These are phyloP conservation scores for Gerris lacustris DNA, from an alignment of 2,888 invertebrate genomes.

Conservation along the genomic window DNA sequence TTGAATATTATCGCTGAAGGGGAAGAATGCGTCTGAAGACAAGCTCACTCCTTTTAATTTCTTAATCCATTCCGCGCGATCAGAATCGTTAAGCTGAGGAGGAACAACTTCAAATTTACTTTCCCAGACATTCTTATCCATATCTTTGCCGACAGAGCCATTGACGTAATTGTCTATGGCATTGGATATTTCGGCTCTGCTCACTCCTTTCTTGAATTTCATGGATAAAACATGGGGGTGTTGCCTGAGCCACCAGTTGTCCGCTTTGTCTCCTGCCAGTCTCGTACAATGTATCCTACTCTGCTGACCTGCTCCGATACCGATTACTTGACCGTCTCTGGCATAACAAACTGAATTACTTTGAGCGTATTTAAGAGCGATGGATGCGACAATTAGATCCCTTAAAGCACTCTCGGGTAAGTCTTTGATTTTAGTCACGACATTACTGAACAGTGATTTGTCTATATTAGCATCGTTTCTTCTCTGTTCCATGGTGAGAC, in stretches of 20 bases:
- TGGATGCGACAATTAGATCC: constrained; percentile 89
- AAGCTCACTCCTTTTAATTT: constrained; percentile 67
- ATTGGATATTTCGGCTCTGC: constrained; percentile 86
- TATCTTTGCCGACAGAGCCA: constrained; percentile 81
- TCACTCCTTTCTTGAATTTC: constrained; percentile 73
- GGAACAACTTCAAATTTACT: constrained; percentile 63
- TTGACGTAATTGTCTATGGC: constrained; percentile 90
- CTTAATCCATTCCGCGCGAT: constrained; percentile 55
- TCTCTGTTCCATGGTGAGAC: constrained; percentile 72
- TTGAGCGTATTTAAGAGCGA: constrained; percentile 93
- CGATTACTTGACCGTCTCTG: constrained; percentile 81
- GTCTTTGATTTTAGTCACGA: constrained; percentile 58
- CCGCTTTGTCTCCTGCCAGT: constrained; percentile 91
- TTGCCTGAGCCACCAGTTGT: constrained; percentile 94
- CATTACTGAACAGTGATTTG: constrained; percentile 59
- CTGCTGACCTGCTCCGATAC: constrained; percentile 98
- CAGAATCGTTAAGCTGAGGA: constrained; percentile 51
- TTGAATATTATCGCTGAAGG: constrained; percentile 94
- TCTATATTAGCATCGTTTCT: constrained; percentile 81
- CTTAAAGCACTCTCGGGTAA: constrained; percentile 64
- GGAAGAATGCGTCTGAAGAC: constrained; percentile 96
- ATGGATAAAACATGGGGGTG: constrained; percentile 74
- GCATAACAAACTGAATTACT: constrained; percentile 98
- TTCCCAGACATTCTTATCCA: constrained; percentile 63
- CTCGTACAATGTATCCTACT: constrained; percentile 96